Evolutionary conservation across 2,113 vertebrate species (phyloP), one percentile per base, ranked within the genome.

Genomic region (Pithys albifrons): DNA sequence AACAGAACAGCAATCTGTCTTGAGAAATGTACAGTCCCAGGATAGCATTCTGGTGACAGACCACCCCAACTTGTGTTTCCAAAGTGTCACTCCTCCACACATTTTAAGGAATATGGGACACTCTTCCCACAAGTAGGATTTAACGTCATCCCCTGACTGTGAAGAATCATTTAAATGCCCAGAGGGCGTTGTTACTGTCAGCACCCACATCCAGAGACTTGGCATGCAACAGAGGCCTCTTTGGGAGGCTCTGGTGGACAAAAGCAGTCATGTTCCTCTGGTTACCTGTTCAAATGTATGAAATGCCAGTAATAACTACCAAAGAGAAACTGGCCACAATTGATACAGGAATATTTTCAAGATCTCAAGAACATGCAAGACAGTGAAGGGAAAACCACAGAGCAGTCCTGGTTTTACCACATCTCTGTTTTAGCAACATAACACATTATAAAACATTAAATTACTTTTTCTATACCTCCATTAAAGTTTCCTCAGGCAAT

Each of bases 401-500:
- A 65, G 71, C 28, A 75, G 51, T 46, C 45, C 45, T 48, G 49
- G 24, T 64, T 78, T 48, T 55, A 67, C 46, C 82, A 93, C 2
- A 18, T 75, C 91, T 74, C 86, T 66, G 57, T 48, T 74, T 43
- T 62, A 95, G 16, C 84, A 93, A 83, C 35, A 85, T 84, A 62
- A 91, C 13, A 85, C 70, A 66, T 77, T n/a, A 88, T 29, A 91
- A 88, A 88, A 93, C 17, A 67, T 49, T 9, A 80, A 76, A 87
- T 71, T 7, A 48, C 74, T 90, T 77, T 78, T 72, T 83, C 37
- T 97, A 93, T 97, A 99, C 99, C 99, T 99, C 99, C 99, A 99
- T 99, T 80, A 99, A 98, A 2, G 99, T 99, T 97, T 99, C 99
- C 95, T 99, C 99, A 2, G 99, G 99, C 84, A 99, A 98, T 97